Conservation (phyloP, 2,797 vertebrate genomes). For the Arnoldichthys spilopterus region DNA sequence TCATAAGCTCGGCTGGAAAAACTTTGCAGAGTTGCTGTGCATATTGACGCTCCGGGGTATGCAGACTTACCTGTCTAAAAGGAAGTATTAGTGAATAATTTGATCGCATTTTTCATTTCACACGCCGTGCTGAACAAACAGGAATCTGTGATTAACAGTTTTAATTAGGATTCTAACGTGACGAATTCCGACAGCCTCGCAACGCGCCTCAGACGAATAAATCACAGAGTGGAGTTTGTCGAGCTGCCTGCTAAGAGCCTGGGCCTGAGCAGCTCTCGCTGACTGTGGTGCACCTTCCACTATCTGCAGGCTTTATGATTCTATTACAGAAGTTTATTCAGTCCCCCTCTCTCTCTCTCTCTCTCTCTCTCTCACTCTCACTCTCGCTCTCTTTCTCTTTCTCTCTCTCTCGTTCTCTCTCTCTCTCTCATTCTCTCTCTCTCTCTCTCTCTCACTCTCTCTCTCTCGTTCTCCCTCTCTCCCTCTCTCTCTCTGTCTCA, state of each 20-base stretch:
- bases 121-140: constrained; percentile 87
- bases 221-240: constrained; percentile 77
- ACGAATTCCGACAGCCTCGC: constrained; percentile 80
- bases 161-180: constrained; percentile 90
- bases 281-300: constrained; percentile 66
- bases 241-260: constrained; percentile 74
- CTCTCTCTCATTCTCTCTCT: constrained; percentile 8
- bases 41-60: constrained; percentile 77
- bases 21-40: constrained; percentile 66
- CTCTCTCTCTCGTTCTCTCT: not conserved
- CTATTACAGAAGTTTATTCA: constrained; percentile 18
- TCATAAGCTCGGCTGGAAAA: constrained; percentile 58
- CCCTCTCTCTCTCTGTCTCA: not conserved
- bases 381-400: not conserved
- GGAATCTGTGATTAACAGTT: constrained; percentile 86
- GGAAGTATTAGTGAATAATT: constrained; percentile 87
- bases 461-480: not conserved
- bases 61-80: constrained; percentile 89
- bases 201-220: constrained; percentile 76
- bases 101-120: constrained; percentile 91
- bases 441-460: constrained; percentile 48
- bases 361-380: not conserved
- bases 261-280: constrained; percentile 67
- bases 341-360: not conserved
- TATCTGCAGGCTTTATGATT: constrained; percentile 33